Percentiles rank a stretch among this genome's conserved stretches.
phyloP scores from a whole-genome alignment of 2,113 vertebrate genomes.

The Lota lota region DNA sequence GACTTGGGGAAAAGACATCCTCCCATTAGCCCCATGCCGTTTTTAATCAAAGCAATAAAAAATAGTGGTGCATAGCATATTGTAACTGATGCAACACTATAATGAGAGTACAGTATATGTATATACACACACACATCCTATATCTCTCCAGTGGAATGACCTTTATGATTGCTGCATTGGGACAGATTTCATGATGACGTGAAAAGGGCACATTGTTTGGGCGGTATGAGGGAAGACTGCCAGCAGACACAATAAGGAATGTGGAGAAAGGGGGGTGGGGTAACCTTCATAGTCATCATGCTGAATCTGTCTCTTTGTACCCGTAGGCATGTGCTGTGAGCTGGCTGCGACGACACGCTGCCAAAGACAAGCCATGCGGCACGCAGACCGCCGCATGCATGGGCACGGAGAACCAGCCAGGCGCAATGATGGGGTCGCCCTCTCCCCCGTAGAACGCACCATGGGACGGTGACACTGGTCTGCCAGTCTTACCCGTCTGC shows the following conservation, averaged over 20 bases:
- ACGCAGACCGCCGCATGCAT: too few relatives aligned
- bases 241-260: constrained; percentile 22
- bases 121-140: too few relatives aligned
- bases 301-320: constrained; percentile 34
- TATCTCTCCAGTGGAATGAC: constrained; percentile 1
- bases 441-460: too few relatives aligned
- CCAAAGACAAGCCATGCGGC: too few relatives aligned
- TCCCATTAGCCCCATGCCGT: too few relatives aligned
- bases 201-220: constrained; percentile 13
- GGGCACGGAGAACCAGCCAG: too few relatives aligned
- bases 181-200: constrained; percentile 35
- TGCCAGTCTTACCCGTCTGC: too few relatives aligned
- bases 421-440: too few relatives aligned
- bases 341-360: too few relatives aligned
- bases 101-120: constrained; percentile 10
- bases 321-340: constrained; percentile 3
- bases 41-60: not conserved
- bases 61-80: not conserved
- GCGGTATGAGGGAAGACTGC: constrained; percentile 3
- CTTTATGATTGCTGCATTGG: constrained; percentile 35
- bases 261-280: constrained; percentile 13
- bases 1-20: too few relatives aligned
- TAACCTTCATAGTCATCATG: not conserved
- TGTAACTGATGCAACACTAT: constrained; percentile 16
- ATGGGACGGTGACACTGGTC: too few relatives aligned